These are phyloP conservation scores for Bryconaethiops microstoma DNA, from an alignment of 2,797 vertebrate species.

Conservation along the genomic window DNA sequence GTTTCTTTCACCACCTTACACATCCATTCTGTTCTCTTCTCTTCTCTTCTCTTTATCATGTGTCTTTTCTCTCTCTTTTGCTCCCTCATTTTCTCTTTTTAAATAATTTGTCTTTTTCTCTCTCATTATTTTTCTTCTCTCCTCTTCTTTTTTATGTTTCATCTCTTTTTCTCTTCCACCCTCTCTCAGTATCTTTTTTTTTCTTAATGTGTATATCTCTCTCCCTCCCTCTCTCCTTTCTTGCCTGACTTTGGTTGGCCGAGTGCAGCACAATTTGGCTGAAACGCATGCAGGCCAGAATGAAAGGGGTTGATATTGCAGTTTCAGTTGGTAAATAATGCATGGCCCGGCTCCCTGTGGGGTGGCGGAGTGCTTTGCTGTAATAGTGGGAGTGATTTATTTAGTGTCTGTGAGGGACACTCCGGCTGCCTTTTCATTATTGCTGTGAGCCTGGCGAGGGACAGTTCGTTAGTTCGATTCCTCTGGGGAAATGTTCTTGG, in stretches of 20 bases:
- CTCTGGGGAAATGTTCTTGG: slow-evolving; percentile 42
- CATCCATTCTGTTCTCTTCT: background rate
- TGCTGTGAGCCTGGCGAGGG: slow-evolving; percentile 32
- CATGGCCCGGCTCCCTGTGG: slow-evolving; percentile 46
- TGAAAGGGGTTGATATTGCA: slow-evolving; percentile 53
- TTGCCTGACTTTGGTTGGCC: slow-evolving; percentile 21
- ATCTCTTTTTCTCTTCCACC: background rate
- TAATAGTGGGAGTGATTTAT: slow-evolving; percentile 59
- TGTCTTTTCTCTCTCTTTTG: background rate
- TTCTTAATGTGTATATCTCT: background rate
- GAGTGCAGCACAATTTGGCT: slow-evolving; percentile 33
- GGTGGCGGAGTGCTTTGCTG: slow-evolving; percentile 38
- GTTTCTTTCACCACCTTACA: too few relatives aligned
- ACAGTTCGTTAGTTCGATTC: slow-evolving; percentile 45
- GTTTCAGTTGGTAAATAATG: slow-evolving; percentile 62
- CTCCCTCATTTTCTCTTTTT: background rate
- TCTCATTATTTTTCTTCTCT: background rate
- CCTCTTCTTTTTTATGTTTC: background rate
- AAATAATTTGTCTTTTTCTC: background rate
- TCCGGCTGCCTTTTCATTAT: slow-evolving; percentile 52
- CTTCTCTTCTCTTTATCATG: background rate
- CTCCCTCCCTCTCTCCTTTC: background rate
- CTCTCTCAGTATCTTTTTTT: background rate
- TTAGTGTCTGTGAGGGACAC: slow-evolving; percentile 51
- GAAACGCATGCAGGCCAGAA: slow-evolving; percentile 32